These are phyloP conservation scores for Galendromus occidentalis DNA, from an alignment of 1,140 invertebrate genomes.

Conservation along the genomic window DNA sequence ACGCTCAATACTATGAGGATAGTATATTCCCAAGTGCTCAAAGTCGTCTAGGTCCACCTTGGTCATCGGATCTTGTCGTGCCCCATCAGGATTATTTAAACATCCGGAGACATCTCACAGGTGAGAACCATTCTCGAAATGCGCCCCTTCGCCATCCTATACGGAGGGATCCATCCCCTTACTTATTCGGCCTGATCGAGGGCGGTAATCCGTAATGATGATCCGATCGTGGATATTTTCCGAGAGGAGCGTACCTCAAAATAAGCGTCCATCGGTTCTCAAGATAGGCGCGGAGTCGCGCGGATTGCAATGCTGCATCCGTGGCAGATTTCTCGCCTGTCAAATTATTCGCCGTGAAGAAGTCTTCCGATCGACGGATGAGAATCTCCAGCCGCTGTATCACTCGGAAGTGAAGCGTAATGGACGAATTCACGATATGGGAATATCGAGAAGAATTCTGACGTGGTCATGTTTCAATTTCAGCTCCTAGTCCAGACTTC, in stretches of 20 bases:
- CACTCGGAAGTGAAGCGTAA: not conserved
- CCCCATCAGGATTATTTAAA: slow-evolving; percentile 2
- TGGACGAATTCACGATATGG: not conserved
- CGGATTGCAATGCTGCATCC: not conserved
- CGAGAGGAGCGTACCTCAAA: not conserved
- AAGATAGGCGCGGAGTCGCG: not conserved
- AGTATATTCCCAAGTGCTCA: slow-evolving; percentile 1
- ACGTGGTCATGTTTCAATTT: not conserved
- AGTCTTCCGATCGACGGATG: not conserved
- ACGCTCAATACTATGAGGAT: not conserved
- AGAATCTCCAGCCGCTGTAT: not conserved
- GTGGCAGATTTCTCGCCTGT: not conserved
- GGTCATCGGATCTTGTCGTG: not conserved
- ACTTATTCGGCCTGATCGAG: not conserved
- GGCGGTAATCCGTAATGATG: too few relatives aligned
- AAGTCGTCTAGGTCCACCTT: not conserved
- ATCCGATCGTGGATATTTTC: not conserved
- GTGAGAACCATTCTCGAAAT: not conserved
- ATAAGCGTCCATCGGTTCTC: too few relatives aligned
- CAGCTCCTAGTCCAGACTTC: slow-evolving; percentile 4
- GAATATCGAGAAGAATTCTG: not conserved
- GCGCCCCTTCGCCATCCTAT: not conserved
- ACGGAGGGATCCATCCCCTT: not conserved
- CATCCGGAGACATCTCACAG: not conserved
- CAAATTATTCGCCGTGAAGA: not conserved